Base-by-base conservation (phyloP, 1,140 invertebrate genomes). In the Caenorhabditis briggsae region DNA sequence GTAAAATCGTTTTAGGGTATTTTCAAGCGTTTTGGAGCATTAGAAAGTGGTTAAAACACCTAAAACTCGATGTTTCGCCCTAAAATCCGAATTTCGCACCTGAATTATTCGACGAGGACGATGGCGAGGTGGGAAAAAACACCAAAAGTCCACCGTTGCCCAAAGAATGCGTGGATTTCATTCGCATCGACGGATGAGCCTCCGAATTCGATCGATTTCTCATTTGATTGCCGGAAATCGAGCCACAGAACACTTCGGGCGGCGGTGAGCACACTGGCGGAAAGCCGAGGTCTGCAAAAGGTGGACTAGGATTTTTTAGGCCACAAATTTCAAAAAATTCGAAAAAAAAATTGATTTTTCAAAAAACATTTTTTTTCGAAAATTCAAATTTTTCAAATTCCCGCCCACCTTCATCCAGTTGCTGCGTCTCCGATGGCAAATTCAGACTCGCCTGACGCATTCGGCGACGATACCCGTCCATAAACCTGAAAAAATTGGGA, bases 201-300 rank as follows among this genome's bases (percentile, higher is more conserved):
- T 78, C 70, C 8, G 70, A 78, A 50, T 78, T 78, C 46, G 70
- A 78, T 23, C 70, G 43, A 25, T 78, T 78, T 50, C 70, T 50
- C 70, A 50, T 78, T 5, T 78, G 70, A 78, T 78, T 78, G 14
- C 70, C 70, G n/a, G 18, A 23, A 20, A 78, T 78, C 46, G 70
- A 50, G 9, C 70, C 70, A 23, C 84, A 59, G 53, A 59, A 85
- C 6, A 78, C 41, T 43, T 85, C 84, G 9, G 84, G 84, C 23
- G 84, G 84, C 20, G 84, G 84, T 0, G 84, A 85, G 65, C 84
- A 85, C 16, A 85, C 84, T 16, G 84, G 84, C 9, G 84, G 84
- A 23, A 74, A 85, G 3, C 84, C 84, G 50, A 85, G 53, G n/a
- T 85, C 84, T 85, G 50, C n/a, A 85, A 74, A 61, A 5, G n/a